phyloP scores from a whole-genome alignment of 2,888 invertebrate genomes.

The Dione vanillae region DNA sequence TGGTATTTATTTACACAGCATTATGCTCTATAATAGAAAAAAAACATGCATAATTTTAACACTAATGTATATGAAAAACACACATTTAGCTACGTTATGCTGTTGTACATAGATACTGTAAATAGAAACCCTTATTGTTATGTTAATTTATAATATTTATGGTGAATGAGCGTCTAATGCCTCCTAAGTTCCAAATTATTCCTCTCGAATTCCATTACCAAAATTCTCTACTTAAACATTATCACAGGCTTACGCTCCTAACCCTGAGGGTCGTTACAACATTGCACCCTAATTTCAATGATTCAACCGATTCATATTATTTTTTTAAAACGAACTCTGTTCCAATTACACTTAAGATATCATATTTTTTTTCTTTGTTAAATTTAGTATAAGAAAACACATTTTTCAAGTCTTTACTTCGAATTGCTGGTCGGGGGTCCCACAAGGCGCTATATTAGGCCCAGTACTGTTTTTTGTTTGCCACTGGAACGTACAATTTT shows the following conservation, averaged over 20 bases:
- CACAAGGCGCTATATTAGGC: constrained; percentile 62
- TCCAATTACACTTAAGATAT: constrained; percentile 49
- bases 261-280: constrained; percentile 69
- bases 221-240: constrained; percentile 69
- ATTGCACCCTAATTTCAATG: constrained; percentile 75
- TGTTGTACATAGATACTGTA: constrained; percentile 59
- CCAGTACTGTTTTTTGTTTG: constrained; percentile 54
- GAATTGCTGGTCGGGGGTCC: constrained; percentile 50
- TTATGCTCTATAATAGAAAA: constrained; percentile 52
- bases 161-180: constrained; percentile 65
- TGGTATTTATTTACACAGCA: constrained; percentile 40
- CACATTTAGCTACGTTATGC: constrained; percentile 57
- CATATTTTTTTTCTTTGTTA: constrained; percentile 30
- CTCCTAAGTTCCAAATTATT: constrained; percentile 58
- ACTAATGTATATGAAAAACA: constrained; percentile 66
- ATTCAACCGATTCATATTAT: constrained; percentile 52
- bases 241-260: constrained; percentile 80
- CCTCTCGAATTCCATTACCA: constrained; percentile 56
- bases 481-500: constrained; percentile 50
- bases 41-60: constrained; percentile 63
- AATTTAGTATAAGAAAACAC: constrained; percentile 41
- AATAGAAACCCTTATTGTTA: constrained; percentile 55
- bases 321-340: constrained; percentile 48
- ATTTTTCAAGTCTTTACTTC: constrained; percentile 37
- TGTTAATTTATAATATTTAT: constrained; percentile 36